A percentile compares a stretch with the other conserved stretches of the same genome.
Conservation (phyloP, 1,140 invertebrate species). For the Neuroterus valhalla region DNA sequence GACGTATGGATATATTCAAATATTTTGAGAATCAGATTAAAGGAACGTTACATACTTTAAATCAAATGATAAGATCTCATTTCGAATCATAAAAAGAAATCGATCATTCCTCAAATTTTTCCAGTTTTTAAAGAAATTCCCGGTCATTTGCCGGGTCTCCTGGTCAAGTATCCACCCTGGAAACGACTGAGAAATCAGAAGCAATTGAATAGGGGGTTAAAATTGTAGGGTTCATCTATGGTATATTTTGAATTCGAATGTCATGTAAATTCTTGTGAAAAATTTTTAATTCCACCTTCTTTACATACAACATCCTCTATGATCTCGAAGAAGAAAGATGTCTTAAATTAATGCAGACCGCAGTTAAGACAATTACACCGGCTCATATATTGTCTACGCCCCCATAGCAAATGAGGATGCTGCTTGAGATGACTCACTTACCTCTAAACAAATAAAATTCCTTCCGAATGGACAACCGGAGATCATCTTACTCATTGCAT, state of each 20-base stretch:
- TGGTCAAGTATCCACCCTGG: too few species aligned
- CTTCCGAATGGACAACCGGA: slow-evolving; percentile 30
- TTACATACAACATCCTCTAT: slow-evolving; percentile 56
- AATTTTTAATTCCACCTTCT: slow-evolving; percentile 36
- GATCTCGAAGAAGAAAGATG: slow-evolving; percentile 55
- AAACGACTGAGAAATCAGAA: too few species aligned
- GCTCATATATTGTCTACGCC: slow-evolving; percentile 64
- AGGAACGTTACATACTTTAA: too few species aligned
- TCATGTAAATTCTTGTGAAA: not conserved
- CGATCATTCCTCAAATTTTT: too few species aligned
- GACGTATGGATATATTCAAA: too few species aligned
- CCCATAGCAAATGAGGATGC: slow-evolving; percentile 62
- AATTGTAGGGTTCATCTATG: too few species aligned
- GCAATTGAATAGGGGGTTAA: too few species aligned
- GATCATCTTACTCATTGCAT: slow-evolving; percentile 28
- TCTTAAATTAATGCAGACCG: slow-evolving; percentile 64
- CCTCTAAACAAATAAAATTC: slow-evolving; percentile 61
- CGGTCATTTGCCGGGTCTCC: too few species aligned
- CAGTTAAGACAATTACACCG: slow-evolving; percentile 71
- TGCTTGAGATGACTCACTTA: slow-evolving; percentile 51
- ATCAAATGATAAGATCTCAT: too few species aligned
- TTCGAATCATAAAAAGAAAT: too few species aligned
- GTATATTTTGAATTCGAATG: not conserved
- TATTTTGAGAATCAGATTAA: too few species aligned
- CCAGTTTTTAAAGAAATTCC: too few species aligned